Conservation (phyloP, 2,113 vertebrate genomes). For the Pseudonaja textilis region DNA sequence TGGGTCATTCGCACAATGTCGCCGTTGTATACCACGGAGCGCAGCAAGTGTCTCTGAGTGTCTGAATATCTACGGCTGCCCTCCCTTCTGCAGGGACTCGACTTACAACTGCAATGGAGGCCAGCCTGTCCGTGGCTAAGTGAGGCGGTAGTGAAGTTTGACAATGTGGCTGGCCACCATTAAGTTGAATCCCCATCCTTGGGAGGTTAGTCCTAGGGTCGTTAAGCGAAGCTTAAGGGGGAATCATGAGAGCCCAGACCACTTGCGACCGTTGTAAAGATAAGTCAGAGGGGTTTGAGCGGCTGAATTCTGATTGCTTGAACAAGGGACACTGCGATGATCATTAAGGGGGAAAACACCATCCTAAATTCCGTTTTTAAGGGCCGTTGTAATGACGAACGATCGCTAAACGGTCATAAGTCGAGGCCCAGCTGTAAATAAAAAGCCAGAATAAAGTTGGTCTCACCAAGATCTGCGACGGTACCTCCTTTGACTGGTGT, state of each 20-base stretch:
- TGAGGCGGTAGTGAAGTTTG: too few relatives aligned
- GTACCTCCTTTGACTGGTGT: slow-evolving; percentile 91
- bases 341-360: background rate
- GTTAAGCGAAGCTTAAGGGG: background rate
- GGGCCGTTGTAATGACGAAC: background rate
- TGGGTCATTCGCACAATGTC: accelerated
- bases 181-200: background rate
- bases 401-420: background rate
- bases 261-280: background rate
- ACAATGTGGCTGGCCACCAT: background rate
- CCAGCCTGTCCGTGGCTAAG: too few relatives aligned
- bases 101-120: too few relatives aligned
- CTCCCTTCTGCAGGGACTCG: too few relatives aligned
- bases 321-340: too few relatives aligned
- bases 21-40: background rate
- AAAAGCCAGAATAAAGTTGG: background rate
- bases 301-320: background rate
- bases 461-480: slow-evolving; percentile 86
- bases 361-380: background rate
- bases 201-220: background rate
- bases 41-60: too few relatives aligned
- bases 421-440: background rate
- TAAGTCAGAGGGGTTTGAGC: too few relatives aligned
- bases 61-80: accelerated
- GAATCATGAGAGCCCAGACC: background rate